Evolutionary conservation across 2,797 vertebrate species (phyloP).

Genomic region (Muscicapa striata): DNA sequence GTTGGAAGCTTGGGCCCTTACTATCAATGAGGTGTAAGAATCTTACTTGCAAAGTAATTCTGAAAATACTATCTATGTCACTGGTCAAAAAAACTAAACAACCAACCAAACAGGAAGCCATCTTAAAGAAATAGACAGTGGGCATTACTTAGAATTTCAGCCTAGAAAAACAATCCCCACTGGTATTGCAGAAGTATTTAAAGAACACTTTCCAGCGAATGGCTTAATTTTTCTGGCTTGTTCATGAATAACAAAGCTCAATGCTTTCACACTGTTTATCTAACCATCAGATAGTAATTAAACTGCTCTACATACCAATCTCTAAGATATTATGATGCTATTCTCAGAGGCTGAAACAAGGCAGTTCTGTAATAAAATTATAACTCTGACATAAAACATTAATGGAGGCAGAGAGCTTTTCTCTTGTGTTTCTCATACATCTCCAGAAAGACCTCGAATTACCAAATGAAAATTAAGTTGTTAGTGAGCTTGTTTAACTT

Average conservation of each 20-base stretch:
- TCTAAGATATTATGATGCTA: background rate
- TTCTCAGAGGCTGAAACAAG: conserved; percentile 15
- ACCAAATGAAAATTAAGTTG: background rate
- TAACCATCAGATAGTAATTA: conserved; percentile 19
- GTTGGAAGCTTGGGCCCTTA: background rate
- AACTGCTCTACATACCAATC: background rate
- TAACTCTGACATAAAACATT: conserved; percentile 11
- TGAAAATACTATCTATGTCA: background rate
- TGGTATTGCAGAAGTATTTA: background rate
- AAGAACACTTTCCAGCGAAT: background rate
- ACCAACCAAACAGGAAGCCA: background rate
- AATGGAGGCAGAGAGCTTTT: background rate
- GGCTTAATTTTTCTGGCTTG: background rate
- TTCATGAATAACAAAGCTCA: background rate
- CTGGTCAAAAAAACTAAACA: background rate
- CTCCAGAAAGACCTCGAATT: background rate
- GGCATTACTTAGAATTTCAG: background rate
- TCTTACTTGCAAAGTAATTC: background rate
- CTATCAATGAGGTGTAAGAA: background rate
- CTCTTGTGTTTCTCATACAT: background rate
- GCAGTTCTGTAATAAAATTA: conserved; percentile 17
- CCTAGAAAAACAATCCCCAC: background rate
- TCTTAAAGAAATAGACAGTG: background rate
- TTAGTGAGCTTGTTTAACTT: conserved; percentile 36
- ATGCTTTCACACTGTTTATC: background rate